phyloP scores from a whole-genome alignment of 2,888 invertebrate genomes.

The Acleris literana region DNA sequence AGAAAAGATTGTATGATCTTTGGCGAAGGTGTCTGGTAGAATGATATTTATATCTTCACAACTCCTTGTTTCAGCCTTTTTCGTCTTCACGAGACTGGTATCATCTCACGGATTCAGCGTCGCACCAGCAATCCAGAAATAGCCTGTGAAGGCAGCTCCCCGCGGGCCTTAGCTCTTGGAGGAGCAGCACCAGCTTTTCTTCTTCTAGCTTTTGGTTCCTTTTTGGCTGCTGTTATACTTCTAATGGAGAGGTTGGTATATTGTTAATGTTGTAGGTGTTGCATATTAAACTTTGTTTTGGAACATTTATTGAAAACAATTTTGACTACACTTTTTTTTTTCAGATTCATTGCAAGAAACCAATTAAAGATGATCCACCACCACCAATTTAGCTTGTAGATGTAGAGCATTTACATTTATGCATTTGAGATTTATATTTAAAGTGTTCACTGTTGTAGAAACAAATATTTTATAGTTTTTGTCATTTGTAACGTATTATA shows the following conservation, averaged over 20 bases:
- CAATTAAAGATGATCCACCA: not conserved
- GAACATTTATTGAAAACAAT: no score
- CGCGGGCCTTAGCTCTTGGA: slow-evolving; percentile 66
- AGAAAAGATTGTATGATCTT: no score
- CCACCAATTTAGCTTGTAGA: not conserved
- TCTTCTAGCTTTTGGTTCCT: slow-evolving; percentile 58
- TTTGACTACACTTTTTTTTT: not conserved
- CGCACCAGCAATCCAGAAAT: slow-evolving; percentile 49
- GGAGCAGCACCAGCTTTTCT: slow-evolving; percentile 74
- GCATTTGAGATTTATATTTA: not conserved
- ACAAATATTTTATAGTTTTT: no score
- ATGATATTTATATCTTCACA: not conserved
- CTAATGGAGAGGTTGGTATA: slow-evolving; percentile 57
- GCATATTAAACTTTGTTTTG: not conserved
- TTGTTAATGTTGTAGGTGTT: no score
- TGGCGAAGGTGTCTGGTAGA: no score
- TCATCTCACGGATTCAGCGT: slow-evolving; percentile 56
- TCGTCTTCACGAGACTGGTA: slow-evolving; percentile 63
- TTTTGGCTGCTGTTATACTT: slow-evolving; percentile 55
- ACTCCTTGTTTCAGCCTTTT: slow-evolving; percentile 49
- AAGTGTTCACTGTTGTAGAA: not conserved
- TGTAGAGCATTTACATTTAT: not conserved
- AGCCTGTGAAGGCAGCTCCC: slow-evolving; percentile 63
- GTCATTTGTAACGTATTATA: no score
- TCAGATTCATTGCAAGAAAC: slow-evolving; percentile 3